phyloP scores from a whole-genome alignment of 2,888 invertebrate genomes.

The Caenorhabditis sp. region DNA sequence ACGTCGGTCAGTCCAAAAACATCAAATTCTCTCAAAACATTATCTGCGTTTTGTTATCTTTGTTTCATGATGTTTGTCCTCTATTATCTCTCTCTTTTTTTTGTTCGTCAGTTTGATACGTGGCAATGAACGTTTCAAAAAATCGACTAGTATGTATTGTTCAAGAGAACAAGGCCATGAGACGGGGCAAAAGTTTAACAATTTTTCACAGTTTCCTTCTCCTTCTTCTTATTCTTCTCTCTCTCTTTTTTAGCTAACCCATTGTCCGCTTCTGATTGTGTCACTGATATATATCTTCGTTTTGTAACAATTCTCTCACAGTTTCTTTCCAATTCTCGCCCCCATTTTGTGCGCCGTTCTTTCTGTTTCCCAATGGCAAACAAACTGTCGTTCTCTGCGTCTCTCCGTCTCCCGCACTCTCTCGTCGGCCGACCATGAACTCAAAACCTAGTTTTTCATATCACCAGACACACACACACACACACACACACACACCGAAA shows the following conservation, averaged over 20 bases:
- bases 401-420: conserved; percentile 6
- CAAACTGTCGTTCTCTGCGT: conserved; percentile 22
- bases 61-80: conserved; percentile 1
- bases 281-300: no score
- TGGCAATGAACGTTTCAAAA: no score
- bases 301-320: neutral
- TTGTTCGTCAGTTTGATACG: no score
- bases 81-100: conserved; percentile 1
- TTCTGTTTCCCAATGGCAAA: conserved; percentile 32
- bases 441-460: conserved; percentile 27
- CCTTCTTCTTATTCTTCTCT: neutral
- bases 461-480: no score
- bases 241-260: neutral
- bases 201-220: conserved; percentile 12
- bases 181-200: conserved; percentile 39
- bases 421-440: conserved; percentile 27
- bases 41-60: neutral
- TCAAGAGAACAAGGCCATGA: conserved; percentile 25
- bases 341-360: neutral
- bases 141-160: no score
- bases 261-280: no score
- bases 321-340: neutral
- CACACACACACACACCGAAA: no score
- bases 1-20: no score
- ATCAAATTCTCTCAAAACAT: no score